Evolutionary conservation across 2,888 invertebrate species (phyloP).

Genomic region (Rotaria sp.): DNA sequence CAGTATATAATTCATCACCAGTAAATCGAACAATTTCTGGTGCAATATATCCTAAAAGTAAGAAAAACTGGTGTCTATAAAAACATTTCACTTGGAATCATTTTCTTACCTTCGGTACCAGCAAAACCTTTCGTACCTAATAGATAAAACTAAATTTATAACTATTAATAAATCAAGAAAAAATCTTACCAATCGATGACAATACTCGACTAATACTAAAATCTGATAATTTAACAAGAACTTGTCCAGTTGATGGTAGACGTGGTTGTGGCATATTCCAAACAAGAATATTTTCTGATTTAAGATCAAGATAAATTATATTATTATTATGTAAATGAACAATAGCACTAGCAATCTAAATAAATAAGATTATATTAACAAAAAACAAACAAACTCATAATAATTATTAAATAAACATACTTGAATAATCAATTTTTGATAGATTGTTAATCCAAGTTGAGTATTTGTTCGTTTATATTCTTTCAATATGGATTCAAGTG

Average conservation of each 20-base stretch:
- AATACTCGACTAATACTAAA: conserved; percentile 85
- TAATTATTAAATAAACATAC: conserved; percentile 49
- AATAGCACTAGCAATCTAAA: conserved; percentile 75
- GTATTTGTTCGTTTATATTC: conserved; percentile 76
- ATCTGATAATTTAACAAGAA: conserved; percentile 80
- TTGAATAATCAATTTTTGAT: conserved; percentile 78
- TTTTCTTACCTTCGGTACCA: conserved; percentile 68
- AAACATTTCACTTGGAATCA: neutral
- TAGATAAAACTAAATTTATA: neutral
- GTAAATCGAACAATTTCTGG: conserved; percentile 96
- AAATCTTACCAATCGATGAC: conserved; percentile 42
- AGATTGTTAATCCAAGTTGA: conserved; percentile 69
- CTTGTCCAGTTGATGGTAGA: conserved; percentile 55
- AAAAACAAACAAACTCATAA: conserved; percentile 41
- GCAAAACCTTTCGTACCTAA: conserved; percentile 83
- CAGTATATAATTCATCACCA: conserved; percentile 95
- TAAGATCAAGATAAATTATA: conserved; percentile 81
- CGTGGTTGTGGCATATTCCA: conserved; percentile 84
- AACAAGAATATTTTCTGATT: conserved; percentile 95
- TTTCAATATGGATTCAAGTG: conserved; percentile 74
- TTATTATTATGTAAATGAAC: conserved; percentile 86
- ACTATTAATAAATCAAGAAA: neutral
- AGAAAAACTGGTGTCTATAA: neutral
- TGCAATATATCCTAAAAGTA: conserved; percentile 79
- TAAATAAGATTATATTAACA: conserved; percentile 33